Conservation (phyloP, 1,140 invertebrate species). For the Neotoxoptera formosana region DNA sequence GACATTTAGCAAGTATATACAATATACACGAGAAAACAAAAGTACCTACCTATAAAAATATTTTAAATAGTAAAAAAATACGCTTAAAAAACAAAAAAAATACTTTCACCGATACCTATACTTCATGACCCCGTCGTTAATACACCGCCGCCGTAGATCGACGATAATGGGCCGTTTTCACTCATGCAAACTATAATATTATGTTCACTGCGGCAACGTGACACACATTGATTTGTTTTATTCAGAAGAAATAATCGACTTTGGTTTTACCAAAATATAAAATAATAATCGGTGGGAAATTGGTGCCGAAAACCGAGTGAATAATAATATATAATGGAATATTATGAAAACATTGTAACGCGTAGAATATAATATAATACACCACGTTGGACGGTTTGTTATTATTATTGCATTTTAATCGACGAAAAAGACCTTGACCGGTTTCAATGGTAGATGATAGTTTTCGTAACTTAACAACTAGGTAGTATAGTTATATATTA, state of each 20-base stretch:
- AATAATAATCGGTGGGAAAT: neutral
- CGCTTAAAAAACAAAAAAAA: neutral
- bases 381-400: neutral
- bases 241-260: neutral
- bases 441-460: slow-evolving; percentile 30
- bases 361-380: neutral
- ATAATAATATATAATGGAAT: neutral
- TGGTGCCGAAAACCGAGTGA: too few species aligned
- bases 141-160: neutral
- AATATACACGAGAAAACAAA: neutral
- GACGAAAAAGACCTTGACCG: slow-evolving; percentile 34
- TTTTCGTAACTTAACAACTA: neutral
- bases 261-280: neutral
- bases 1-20: neutral
- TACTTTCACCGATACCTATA: slow-evolving; percentile 40
- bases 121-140: slow-evolving; percentile 11
- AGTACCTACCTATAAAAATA: neutral
- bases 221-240: slow-evolving; percentile 38
- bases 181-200: slow-evolving; percentile 6
- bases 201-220: neutral
- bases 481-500: neutral
- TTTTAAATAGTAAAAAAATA: neutral
- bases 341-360: neutral
- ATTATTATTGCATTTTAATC: slow-evolving; percentile 19
- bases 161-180: slow-evolving; percentile 48